These are phyloP conservation scores for Trissoscelio sp. DNA, from an alignment of 2,888 invertebrate genomes.

Conservation along the genomic window DNA sequence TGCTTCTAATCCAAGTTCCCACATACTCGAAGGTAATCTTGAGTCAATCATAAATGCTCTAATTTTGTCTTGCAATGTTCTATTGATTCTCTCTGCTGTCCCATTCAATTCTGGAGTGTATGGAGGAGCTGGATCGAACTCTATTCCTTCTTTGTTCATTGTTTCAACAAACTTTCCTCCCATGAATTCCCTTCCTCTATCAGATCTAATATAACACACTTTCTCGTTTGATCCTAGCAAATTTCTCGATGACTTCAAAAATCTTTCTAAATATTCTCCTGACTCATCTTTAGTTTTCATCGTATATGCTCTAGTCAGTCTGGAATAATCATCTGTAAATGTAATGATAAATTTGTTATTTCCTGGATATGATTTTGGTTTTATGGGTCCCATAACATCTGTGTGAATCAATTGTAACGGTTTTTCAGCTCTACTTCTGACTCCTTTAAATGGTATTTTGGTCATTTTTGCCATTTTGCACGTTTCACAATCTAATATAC, in stretches of 20 bases:
- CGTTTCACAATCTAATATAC: background rate
- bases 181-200: conserved; percentile 26
- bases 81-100: conserved; percentile 35
- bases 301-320: conserved; percentile 52
- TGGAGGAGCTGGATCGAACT: conserved; percentile 3
- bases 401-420: background rate
- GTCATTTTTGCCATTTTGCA: background rate
- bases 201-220: conserved; percentile 12
- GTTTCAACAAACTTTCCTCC: background rate
- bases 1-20: background rate
- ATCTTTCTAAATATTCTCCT: background rate
- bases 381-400: background rate
- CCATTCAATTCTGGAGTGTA: conserved; percentile 65
- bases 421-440: background rate
- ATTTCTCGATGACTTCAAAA: background rate
- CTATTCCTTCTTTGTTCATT: conserved; percentile 2
- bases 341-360: conserved; percentile 3
- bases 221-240: background rate
- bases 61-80: conserved; percentile 18
- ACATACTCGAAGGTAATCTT: background rate
- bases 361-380: background rate
- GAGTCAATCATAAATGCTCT: conserved; percentile 10
- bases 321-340: conserved; percentile 68
- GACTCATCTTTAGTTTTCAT: conserved; percentile 4
- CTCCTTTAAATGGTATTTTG: background rate